A percentile compares a stretch with the other conserved stretches of the same genome.
Evolutionary conservation across 2,888 invertebrate species (phyloP).

Genomic region (Drosophila subquinaria): DNA sequence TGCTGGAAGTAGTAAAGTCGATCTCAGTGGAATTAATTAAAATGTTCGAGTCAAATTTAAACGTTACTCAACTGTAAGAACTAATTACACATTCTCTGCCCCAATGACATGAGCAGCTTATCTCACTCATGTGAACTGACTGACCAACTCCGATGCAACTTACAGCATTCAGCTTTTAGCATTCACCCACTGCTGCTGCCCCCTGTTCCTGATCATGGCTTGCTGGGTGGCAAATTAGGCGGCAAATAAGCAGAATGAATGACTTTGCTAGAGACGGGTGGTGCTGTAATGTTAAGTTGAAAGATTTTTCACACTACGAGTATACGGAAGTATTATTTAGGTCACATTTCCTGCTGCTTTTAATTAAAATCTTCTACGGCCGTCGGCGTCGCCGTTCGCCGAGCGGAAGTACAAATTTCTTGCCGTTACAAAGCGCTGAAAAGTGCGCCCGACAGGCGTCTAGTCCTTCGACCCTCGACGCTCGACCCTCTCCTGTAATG

Average conservation of each 20-base stretch:
- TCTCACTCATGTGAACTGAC: conserved; percentile 1
- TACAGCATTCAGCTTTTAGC: not conserved
- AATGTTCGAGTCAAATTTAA: conserved; percentile 31
- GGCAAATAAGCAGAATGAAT: conserved; percentile 36
- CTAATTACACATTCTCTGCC: conserved; percentile 35
- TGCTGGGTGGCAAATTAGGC: conserved; percentile 61
- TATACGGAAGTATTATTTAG: conserved; percentile 80
- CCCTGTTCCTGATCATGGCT: conserved; percentile 13
- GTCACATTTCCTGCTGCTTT: conserved; percentile 82
- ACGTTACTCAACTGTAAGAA: conserved; percentile 33
- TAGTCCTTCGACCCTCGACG: not conserved
- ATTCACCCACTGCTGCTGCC: not conserved
- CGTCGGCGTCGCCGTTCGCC: conserved; percentile 26
- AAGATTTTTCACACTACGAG: conserved; percentile 71
- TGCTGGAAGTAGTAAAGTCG: not conserved
- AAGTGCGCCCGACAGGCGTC: conserved; percentile 39
- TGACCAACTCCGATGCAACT: conserved; percentile 18
- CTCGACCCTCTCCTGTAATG: not conserved
- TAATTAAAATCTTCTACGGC: conserved; percentile 75
- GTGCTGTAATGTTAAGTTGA: conserved; percentile 24
- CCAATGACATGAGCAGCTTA: not conserved
- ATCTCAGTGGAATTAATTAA: conserved; percentile 1
- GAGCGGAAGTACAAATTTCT: conserved; percentile 78
- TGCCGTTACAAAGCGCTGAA: conserved; percentile 62
- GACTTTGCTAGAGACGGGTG: not conserved